Percentiles rank a stretch among this genome's conserved stretches.
Conservation (phyloP, 2,888 invertebrate species). For the Allacma fusca region DNA sequence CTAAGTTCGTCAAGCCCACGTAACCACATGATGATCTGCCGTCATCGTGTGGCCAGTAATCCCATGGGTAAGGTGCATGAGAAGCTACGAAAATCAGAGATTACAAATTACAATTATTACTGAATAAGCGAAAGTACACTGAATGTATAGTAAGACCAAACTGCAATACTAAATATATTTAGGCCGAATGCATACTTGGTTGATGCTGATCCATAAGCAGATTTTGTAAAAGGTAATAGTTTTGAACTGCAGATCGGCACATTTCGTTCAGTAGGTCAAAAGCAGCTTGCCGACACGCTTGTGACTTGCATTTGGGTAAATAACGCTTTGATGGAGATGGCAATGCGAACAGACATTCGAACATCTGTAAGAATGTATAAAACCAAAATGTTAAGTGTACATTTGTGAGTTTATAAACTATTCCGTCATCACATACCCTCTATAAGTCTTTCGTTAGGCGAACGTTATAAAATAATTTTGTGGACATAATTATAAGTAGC, state of each 20-base stretch:
- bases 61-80: constrained; percentile 90
- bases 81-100: constrained; percentile 73
- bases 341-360: constrained; percentile 87
- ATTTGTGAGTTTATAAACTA: no score
- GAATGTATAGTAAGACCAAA: no score
- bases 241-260: constrained; percentile 82
- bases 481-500: no score
- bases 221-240: constrained; percentile 83
- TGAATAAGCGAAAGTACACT: no score
- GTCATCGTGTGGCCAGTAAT: constrained; percentile 97
- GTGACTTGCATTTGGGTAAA: constrained; percentile 92
- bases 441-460: no score
- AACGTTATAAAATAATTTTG: no score
- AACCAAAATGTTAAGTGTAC: no score
- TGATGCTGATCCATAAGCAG: constrained; percentile 87
- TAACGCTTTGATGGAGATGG: constrained; percentile 85
- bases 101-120: no score
- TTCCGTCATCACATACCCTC: no score
- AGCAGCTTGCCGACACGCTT: constrained; percentile 84
- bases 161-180: neutral
- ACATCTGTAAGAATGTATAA: constrained; percentile 63
- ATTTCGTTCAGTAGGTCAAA: constrained; percentile 90
- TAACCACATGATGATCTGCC: constrained; percentile 93
- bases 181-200: constrained; percentile 68
- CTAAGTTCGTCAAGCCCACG: constrained; percentile 92